Evolutionary conservation across 2,113 vertebrate genomes (phyloP).

Genomic region (Eolophus roseicapilla): DNA sequence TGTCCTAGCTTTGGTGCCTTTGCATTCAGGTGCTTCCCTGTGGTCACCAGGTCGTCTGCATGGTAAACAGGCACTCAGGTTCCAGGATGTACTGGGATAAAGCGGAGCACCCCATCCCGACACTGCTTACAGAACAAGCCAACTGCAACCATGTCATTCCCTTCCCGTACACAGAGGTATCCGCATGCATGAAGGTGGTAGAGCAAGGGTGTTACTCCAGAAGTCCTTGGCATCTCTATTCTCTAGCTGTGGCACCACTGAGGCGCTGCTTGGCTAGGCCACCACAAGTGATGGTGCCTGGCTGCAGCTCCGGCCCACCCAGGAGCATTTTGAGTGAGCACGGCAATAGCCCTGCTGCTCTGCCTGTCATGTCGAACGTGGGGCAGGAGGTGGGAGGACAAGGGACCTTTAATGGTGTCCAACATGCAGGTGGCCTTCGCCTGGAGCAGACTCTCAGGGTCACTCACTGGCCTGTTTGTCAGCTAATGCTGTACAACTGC

Average conservation of each 20-base stretch:
- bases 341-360: background rate
- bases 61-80: background rate
- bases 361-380: background rate
- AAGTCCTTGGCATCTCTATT: background rate
- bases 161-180: background rate
- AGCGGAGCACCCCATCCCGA: background rate
- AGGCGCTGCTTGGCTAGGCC: background rate
- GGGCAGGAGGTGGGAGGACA: background rate
- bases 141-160: accelerated
- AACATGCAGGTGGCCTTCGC: background rate
- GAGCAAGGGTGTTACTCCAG: background rate
- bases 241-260: background rate
- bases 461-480: background rate
- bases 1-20: background rate
- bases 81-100: background rate
- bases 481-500: background rate
- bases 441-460: background rate
- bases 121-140: background rate
- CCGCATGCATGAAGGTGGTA: background rate
- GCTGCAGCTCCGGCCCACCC: background rate
- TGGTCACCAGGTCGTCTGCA: background rate
- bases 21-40: background rate
- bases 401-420: background rate
- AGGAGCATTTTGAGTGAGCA: background rate
- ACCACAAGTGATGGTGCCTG: background rate